phyloP scores from a whole-genome alignment of 2,888 invertebrate genomes.

The Pyralis farinalis region DNA sequence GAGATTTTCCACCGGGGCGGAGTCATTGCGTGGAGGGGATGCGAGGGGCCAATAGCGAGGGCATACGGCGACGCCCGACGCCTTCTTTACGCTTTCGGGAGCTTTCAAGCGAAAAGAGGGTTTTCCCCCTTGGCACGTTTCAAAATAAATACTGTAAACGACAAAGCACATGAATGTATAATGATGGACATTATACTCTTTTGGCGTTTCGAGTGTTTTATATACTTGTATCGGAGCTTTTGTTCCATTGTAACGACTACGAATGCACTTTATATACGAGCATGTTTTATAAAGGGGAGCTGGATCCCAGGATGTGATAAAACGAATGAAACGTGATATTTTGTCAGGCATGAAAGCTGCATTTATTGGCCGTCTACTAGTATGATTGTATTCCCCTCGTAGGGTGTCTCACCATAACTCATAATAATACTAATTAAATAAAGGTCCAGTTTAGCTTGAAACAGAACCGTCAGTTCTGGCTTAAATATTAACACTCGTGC shows the following conservation, averaged over 20 bases:
- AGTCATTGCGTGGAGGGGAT: conserved; percentile 58
- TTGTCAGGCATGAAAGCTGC: conserved; percentile 55
- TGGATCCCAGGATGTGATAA: conserved; percentile 62
- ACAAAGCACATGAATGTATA: conserved; percentile 79
- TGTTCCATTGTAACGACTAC: conserved; percentile 72
- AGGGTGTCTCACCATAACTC: conserved; percentile 25
- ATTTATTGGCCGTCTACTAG: conserved; percentile 48
- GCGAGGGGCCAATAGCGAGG: conserved; percentile 46
- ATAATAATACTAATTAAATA: conserved; percentile 1
- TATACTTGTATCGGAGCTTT: conserved; percentile 68
- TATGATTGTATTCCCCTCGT: conserved; percentile 38
- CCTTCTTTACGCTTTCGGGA: conserved; percentile 69
- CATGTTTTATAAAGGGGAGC: conserved; percentile 56
- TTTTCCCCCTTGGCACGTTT: conserved; percentile 69
- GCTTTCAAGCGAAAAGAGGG: conserved; percentile 74
- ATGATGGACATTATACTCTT: conserved; percentile 77
- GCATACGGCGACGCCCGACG: conserved; percentile 53
- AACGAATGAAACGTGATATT: conserved; percentile 71
- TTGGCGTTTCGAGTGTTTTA: conserved; percentile 77
- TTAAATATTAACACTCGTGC: too few species aligned
- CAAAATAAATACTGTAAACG: conserved; percentile 79
- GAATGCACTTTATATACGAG: conserved; percentile 56
- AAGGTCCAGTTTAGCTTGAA: too few species aligned
- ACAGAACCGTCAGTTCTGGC: too few species aligned
- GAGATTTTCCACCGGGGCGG: conserved; percentile 66